Evolutionary conservation across 1,140 invertebrate species (phyloP).

Genomic region (Rhopalosiphum padi): DNA sequence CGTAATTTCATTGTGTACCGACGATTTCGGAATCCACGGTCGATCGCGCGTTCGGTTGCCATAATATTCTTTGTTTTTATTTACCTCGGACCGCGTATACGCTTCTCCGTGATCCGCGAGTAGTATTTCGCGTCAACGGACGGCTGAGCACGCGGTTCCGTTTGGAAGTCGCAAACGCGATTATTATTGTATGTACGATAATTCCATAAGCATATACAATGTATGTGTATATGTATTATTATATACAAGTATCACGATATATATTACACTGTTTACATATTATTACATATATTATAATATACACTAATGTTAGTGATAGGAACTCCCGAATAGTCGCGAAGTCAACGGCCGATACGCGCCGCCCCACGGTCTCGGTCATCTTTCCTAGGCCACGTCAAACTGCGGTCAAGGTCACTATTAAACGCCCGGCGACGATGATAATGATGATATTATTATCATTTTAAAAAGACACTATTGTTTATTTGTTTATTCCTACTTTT

Average conservation of each 20-base stretch:
- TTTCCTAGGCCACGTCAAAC: slow-evolving; percentile 52
- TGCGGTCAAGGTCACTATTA: slow-evolving; percentile 53
- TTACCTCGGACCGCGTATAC: neutral
- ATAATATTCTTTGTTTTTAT: neutral
- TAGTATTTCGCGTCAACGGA: neutral
- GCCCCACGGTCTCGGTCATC: slow-evolving; percentile 56
- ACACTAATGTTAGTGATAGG: neutral
- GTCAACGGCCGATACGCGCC: slow-evolving; percentile 52
- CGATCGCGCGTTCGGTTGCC: neutral
- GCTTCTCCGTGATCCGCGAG: neutral
- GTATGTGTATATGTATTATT: too few species aligned
- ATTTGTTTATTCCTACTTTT: neutral
- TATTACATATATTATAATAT: too few species aligned
- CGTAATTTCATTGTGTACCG: neutral
- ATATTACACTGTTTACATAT: too few species aligned
- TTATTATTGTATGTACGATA: neutral
- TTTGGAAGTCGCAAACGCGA: neutral
- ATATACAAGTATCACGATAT: neutral
- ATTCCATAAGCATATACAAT: neutral
- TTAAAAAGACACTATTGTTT: slow-evolving; percentile 3
- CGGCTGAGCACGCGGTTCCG: too few species aligned
- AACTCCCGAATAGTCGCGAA: slow-evolving; percentile 37
- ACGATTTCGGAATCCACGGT: neutral
- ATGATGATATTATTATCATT: neutral
- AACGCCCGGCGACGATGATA: neutral